Evolutionary conservation across 1,140 invertebrate genomes (phyloP), one percentile per base, ranked within the genome.

Genomic region (Cotesia glomerata): DNA sequence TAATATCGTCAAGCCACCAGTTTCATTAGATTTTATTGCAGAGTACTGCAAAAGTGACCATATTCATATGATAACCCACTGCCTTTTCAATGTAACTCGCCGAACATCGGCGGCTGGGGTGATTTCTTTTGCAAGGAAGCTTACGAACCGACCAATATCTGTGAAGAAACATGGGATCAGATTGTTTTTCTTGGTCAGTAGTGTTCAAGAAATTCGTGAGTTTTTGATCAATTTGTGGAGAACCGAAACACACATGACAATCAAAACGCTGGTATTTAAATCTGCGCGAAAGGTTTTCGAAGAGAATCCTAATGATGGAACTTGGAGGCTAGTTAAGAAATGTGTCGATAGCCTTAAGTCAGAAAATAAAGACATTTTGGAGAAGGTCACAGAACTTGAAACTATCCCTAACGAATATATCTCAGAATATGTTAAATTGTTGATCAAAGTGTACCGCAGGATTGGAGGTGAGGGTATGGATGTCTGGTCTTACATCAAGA

Each of bases 321-420:
- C 68, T 0, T 83, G 81, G 83, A 18, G 34, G 0, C n/a, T 84
- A 2, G n/a, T n/a, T n/a, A n/a, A n/a, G n/a, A n/a, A n/a, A n/a
- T n/a, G n/a, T n/a, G n/a, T n/a, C n/a, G n/a, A n/a, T n/a, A n/a
- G n/a, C n/a, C n/a, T n/a, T n/a, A n/a, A n/a, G n/a, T n/a, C n/a
- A n/a, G n/a, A n/a, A n/a, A n/a, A n/a, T n/a, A n/a, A n/a, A n/a
- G n/a, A n/a, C n/a, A n/a, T n/a, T n/a, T n/a, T n/a, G n/a, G n/a
- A n/a, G n/a, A n/a, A n/a, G n/a, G n/a, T n/a, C n/a, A n/a, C n/a
- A n/a, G n/a, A n/a, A n/a, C n/a, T n/a, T n/a, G n/a, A n/a, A n/a
- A n/a, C n/a, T n/a, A n/a, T n/a, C n/a, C n/a, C n/a, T n/a, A n/a
- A n/a, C n/a, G n/a, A n/a, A n/a, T n/a, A n/a, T n/a, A n/a, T n/a